phyloP scores from a whole-genome alignment of 2,113 vertebrate genomes.

The Tragelaphus scriptus region DNA sequence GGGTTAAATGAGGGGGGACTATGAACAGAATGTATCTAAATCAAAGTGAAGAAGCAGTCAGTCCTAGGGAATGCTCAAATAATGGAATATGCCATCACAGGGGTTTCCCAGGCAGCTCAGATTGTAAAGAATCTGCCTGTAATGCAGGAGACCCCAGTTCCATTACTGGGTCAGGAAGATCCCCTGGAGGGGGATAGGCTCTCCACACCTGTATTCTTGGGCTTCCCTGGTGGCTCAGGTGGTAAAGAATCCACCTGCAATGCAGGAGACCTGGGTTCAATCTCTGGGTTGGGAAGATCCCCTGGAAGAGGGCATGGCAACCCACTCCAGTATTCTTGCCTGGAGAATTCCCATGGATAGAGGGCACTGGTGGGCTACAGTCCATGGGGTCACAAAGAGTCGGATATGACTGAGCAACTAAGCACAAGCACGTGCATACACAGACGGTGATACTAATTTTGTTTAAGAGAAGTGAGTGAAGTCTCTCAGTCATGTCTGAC shows the following conservation, averaged over 20 bases:
- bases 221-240: neutral
- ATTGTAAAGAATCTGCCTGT: neutral
- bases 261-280: neutral
- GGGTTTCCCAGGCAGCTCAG: neutral
- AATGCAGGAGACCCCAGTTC: neutral
- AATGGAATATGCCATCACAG: neutral
- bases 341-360: neutral
- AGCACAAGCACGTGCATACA: neutral
- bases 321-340: neutral
- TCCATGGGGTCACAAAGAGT: neutral
- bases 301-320: neutral
- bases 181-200: neutral
- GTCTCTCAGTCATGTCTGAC: rapidly evolving
- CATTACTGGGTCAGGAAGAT: neutral
- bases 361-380: neutral
- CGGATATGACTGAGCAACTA: neutral
- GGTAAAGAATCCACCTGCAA: neutral
- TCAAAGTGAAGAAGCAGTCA: neutral
- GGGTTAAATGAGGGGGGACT: neutral
- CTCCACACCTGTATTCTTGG: neutral
- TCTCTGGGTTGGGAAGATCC: neutral
- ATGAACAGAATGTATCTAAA: neutral
- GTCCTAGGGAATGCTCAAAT: neutral
- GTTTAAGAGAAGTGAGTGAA: neutral
- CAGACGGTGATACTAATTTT: neutral